Conservation (phyloP, 2,888 invertebrate species). For the Polydrusus tereticollis region DNA sequence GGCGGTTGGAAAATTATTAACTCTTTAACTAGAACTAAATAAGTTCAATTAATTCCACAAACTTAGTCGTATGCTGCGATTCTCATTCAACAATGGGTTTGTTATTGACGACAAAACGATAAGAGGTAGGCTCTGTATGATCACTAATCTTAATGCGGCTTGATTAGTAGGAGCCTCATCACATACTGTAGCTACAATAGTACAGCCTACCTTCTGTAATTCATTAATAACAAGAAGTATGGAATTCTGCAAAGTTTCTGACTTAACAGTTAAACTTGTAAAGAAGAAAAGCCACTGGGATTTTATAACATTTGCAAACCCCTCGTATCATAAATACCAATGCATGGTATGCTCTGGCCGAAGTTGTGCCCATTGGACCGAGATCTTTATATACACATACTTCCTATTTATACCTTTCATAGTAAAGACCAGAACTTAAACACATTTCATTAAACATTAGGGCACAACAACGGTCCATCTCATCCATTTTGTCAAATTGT, state of each 20-base stretch:
- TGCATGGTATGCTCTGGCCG: neutral
- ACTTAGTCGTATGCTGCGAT: constrained; percentile 42
- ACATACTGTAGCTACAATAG: neutral
- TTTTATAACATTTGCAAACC: neutral
- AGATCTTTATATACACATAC: neutral
- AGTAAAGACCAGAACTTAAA: neutral
- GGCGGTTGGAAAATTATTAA: no score
- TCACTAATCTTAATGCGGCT: neutral
- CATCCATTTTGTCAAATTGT: neutral
- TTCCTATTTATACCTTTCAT: neutral
- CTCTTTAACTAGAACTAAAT: no score
- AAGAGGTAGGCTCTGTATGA: neutral
- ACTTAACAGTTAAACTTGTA: neutral
- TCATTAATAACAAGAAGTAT: neutral
- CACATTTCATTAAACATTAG: neutral
- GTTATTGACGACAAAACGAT: neutral
- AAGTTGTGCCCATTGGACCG: neutral
- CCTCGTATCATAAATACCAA: neutral
- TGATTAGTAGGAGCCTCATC: neutral
- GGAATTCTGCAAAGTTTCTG: neutral
- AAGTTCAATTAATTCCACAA: constrained; percentile 38
- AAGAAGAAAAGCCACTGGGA: neutral
- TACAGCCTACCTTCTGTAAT: neutral
- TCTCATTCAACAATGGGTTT: neutral
- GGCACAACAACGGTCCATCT: neutral